Base-by-base conservation (phyloP, 1,140 invertebrate genomes). In the Drosophila varians region DNA sequence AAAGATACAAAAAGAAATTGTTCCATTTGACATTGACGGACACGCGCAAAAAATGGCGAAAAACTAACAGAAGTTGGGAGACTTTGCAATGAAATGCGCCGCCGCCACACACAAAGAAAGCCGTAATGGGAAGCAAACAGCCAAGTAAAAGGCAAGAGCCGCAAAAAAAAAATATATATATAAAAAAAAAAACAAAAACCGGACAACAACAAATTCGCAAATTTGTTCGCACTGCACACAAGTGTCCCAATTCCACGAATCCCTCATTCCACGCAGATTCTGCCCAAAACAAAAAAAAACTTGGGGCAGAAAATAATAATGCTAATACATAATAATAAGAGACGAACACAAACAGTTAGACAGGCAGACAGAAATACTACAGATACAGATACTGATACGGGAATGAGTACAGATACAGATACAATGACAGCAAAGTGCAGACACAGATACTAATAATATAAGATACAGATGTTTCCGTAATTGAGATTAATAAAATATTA, bases 221-320 rank as follows among this genome's bases (percentile, higher is more conserved):
- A 31, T 80, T 36, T 68, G 76, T 54, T 77, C 56, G 74, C 61
- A 77, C 77, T 90, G 88, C 88, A 90, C 88, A 90, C 88, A 90
- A 90, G 88, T 90, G 88, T 90, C 88, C 88, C 89, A 90, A 52
- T 90, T 90, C 83, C 88, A 74, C 69, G 77, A 90, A 75, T 90
- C 89, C 72, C 49, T 64, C 88, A 86, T 90, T 90, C 88, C 69
- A 90, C 83, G 83, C 77, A 84, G 61, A 56, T 89, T 89, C 79
- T 58, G 66, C 72, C 38, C 31, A 49, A 23, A 40, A 16, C 9
- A 19, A 31, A 40, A 40, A 14, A 40, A 16, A 18, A 19, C 1
- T 9, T 40, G 9, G 38, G 49, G 51, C 62, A 70, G 60, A 77
- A 86, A 86, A 83, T 77, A 83, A 88, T 76, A 89, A 89, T 66